Conservation (phyloP, 2,797 vertebrate species). For the Vultur gryphus region DNA sequence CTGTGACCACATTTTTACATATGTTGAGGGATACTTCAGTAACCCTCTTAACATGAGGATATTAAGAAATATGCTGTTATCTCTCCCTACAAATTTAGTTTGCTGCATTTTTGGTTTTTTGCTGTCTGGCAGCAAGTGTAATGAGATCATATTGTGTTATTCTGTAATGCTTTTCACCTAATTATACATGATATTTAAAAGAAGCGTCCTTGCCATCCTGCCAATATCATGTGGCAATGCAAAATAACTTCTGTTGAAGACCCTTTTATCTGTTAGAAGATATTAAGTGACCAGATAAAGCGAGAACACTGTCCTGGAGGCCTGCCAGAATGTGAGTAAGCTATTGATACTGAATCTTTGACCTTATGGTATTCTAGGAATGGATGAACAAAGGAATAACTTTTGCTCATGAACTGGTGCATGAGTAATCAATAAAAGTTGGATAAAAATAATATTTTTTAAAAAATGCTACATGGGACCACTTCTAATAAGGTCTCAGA, state of each 20-base stretch:
- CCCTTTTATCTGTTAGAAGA: background rate
- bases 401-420: background rate
- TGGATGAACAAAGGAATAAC: background rate
- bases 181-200: background rate
- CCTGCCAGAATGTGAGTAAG: background rate
- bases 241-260: background rate
- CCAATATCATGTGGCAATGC: background rate
- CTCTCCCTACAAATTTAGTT: slow-evolving; percentile 7
- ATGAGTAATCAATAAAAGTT: background rate
- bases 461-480: background rate
- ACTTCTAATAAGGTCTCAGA: background rate
- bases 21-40: slow-evolving; percentile 43
- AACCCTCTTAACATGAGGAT: slow-evolving; percentile 27
- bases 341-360: background rate
- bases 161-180: background rate
- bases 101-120: background rate
- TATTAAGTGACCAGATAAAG: background rate
- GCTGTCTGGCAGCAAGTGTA: background rate
- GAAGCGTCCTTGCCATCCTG: background rate
- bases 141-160: background rate
- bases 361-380: background rate
- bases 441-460: background rate
- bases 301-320: background rate
- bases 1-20: slow-evolving; percentile 55
- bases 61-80: slow-evolving; percentile 16